A percentile compares a stretch with the other conserved stretches of the same genome.
Conservation (phyloP, 1,140 invertebrate genomes). For the Drosophila auraria region DNA sequence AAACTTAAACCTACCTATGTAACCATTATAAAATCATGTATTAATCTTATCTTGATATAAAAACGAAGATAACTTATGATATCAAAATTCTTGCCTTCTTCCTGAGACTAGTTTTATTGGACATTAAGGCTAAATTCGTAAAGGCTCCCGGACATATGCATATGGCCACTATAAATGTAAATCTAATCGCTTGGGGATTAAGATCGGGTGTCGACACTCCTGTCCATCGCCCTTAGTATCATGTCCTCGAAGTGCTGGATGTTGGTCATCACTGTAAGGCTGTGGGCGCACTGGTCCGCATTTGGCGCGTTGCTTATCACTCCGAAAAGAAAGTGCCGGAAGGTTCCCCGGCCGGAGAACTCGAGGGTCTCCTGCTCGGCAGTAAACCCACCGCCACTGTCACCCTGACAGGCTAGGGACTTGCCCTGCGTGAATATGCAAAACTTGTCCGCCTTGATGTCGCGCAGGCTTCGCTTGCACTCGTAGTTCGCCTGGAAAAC, state of each 20-base stretch:
- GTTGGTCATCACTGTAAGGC: slow-evolving; percentile 64
- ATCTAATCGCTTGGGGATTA: slow-evolving; percentile 11
- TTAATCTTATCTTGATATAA: no score
- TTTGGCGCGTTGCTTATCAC: slow-evolving; percentile 74
- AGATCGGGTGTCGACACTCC: slow-evolving; percentile 36
- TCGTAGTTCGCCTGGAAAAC: slow-evolving; percentile 17
- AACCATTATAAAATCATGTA: no score
- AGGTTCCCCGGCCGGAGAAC: slow-evolving; percentile 4
- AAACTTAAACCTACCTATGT: not conserved
- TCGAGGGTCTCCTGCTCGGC: not conserved
- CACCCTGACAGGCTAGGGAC: slow-evolving; percentile 64
- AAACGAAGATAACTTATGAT: no score
- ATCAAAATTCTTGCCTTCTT: not conserved
- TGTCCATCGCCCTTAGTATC: slow-evolving; percentile 37
- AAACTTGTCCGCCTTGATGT: slow-evolving; percentile 67
- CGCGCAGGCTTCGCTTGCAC: slow-evolving; percentile 27
- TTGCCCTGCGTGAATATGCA: slow-evolving; percentile 66
- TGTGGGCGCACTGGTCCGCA: slow-evolving; percentile 66
- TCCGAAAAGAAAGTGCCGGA: slow-evolving; percentile 52
- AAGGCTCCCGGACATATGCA: not conserved
- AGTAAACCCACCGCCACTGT: slow-evolving; percentile 70
- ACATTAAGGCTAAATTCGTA: slow-evolving; percentile 7
- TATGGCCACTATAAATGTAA: slow-evolving; percentile 10
- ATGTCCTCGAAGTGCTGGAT: slow-evolving; percentile 59
- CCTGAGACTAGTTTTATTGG: slow-evolving; percentile 25